phyloP scores from a whole-genome alignment of 2,888 invertebrate species.

The Thyatira batis region DNA sequence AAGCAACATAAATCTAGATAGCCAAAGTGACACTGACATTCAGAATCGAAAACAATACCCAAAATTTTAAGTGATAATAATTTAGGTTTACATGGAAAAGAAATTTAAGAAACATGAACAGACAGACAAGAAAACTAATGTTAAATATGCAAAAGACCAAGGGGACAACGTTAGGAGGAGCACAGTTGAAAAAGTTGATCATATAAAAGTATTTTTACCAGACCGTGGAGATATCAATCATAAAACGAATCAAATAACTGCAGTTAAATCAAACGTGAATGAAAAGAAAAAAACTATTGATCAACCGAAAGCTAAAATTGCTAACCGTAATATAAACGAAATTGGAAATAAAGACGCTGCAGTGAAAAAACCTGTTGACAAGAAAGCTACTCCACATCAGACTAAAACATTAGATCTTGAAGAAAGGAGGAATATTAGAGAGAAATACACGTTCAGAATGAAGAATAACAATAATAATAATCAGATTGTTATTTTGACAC shows the following conservation, averaged over 20 bases:
- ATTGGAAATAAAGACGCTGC: not conserved
- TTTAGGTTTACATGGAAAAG: slow-evolving; percentile 16
- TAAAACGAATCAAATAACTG: slow-evolving; percentile 7
- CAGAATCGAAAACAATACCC: not conserved
- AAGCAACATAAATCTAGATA: not conserved
- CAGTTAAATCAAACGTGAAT: not conserved
- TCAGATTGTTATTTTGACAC: not conserved
- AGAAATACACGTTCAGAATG: slow-evolving; percentile 29
- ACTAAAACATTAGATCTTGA: slow-evolving; percentile 7
- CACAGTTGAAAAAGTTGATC: slow-evolving; percentile 4
- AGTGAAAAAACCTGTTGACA: not conserved
- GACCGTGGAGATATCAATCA: slow-evolving; percentile 37
- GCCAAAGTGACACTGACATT: not conserved
- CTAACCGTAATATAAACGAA: not conserved
- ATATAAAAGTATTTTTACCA: slow-evolving; percentile 10
- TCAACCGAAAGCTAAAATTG: slow-evolving; percentile 8
- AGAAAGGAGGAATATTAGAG: slow-evolving; percentile 29
- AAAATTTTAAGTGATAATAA: not conserved
- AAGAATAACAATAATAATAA: slow-evolving; percentile 10
- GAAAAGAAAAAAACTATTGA: not conserved
- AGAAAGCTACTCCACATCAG: not conserved
- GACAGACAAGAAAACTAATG: slow-evolving; percentile 22
- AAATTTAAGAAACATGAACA: slow-evolving; percentile 22
- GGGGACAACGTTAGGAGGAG: slow-evolving; percentile 25
- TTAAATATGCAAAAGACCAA: slow-evolving; percentile 24